Evolutionary conservation across 2,797 vertebrate species (phyloP).

Genomic region (Oceanodroma leucorhoa): DNA sequence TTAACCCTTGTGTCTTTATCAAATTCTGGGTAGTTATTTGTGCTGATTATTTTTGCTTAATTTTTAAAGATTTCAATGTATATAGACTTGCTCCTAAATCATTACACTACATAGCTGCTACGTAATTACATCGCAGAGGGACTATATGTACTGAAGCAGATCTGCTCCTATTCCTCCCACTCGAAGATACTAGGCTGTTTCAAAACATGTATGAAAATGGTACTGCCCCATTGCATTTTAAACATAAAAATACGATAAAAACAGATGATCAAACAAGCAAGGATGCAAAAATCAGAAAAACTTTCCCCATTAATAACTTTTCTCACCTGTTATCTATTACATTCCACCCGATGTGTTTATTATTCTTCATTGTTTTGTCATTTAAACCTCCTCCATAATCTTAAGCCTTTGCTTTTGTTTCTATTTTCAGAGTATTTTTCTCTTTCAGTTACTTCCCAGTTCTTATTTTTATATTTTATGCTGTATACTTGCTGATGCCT

Average conservation of each 20-base stretch:
- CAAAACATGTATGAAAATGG: neutral
- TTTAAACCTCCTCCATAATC: neutral
- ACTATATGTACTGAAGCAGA: neutral
- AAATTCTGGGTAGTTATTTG: neutral
- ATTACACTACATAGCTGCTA: neutral
- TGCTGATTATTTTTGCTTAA: neutral
- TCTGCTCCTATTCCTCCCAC: neutral
- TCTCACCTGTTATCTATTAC: neutral
- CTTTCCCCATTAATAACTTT: neutral
- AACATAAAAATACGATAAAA: neutral
- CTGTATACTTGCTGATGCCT: neutral
- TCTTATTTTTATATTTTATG: neutral
- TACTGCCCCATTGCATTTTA: neutral
- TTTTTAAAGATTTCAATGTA: neutral
- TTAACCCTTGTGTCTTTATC: neutral
- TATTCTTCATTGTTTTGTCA: neutral
- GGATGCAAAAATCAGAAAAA: neutral
- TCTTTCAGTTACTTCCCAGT: neutral
- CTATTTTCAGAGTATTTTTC: neutral
- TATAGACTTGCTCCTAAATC: neutral
- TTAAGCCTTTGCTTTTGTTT: neutral
- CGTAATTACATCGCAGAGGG: neutral
- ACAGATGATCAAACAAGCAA: neutral
- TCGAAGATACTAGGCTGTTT: neutral
- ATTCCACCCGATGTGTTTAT: fast-evolving